Conservation (phyloP, 2,888 invertebrate genomes). For the Caenorhabditis doughertyi region DNA sequence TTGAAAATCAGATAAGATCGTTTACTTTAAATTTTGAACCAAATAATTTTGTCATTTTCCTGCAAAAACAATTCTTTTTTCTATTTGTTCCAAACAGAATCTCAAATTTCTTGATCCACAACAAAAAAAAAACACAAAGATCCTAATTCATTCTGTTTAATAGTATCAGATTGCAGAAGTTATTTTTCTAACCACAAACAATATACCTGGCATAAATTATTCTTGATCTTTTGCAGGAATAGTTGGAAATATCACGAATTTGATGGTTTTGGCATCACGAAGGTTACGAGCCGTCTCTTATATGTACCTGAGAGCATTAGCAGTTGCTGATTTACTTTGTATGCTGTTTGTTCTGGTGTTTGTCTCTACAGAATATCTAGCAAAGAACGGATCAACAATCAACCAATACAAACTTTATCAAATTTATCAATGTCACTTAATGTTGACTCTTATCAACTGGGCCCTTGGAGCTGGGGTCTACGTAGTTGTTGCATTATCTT, state of each 20-base stretch:
- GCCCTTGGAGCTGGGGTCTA: conserved; percentile 82
- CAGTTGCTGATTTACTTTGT: conserved; percentile 81
- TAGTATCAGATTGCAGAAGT: no score
- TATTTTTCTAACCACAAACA: neutral
- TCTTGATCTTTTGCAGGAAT: conserved; percentile 73
- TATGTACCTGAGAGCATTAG: conserved; percentile 77
- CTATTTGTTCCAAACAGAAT: no score
- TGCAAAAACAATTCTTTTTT: no score
- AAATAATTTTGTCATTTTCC: no score
- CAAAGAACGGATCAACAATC: conserved; percentile 71
- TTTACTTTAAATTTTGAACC: no score
- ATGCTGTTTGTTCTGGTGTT: conserved; percentile 82
- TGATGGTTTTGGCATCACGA: conserved; percentile 80
- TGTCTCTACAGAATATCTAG: conserved; percentile 77
- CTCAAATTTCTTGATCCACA: no score
- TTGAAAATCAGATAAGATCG: no score
- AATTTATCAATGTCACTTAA: conserved; percentile 78
- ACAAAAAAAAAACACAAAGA: no score
- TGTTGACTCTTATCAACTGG: conserved; percentile 82
- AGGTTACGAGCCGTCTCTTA: conserved; percentile 82
- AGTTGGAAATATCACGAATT: conserved; percentile 80
- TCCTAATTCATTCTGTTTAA: no score
- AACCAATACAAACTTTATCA: conserved; percentile 76
- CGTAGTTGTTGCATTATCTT: conserved; percentile 81
- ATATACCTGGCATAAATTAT: no score